Percentiles rank a stretch among this genome's conserved stretches.
Conservation (phyloP, 2,797 vertebrate genomes). For the Chaetodon trifasciatus region DNA sequence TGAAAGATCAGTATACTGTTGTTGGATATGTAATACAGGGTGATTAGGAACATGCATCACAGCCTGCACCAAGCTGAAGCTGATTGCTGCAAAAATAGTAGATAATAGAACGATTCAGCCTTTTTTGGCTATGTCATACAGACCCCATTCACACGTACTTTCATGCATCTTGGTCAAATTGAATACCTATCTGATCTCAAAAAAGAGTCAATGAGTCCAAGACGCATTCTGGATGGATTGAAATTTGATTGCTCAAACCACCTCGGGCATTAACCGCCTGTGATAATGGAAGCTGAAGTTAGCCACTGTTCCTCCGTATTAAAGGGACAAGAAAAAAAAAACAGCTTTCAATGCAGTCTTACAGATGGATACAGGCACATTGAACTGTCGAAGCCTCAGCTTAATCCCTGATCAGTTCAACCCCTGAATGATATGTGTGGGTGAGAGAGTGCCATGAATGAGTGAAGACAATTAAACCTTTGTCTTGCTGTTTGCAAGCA, state of each 20-base stretch:
- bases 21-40: not conserved
- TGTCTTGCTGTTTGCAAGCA: not conserved
- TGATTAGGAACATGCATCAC: not conserved
- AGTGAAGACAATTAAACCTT: not conserved
- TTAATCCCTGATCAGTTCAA: not conserved
- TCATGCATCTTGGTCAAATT: not conserved
- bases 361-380: not conserved
- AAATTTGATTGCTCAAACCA: not conserved
- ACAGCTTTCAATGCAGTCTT: not conserved
- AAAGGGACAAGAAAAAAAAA: not conserved
- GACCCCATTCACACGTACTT: not conserved
- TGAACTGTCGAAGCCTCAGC: not conserved
- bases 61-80: not conserved
- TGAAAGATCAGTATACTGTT: not conserved
- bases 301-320: not conserved
- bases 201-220: not conserved
- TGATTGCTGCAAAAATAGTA: not conserved
- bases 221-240: not conserved
- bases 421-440: not conserved
- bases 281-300: not conserved
- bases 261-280: not conserved
- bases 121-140: not conserved
- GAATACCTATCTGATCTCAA: not conserved
- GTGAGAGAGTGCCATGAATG: not conserved
- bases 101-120: no score